Conservation (phyloP, 2,888 invertebrate genomes). For the Polietes domitor region DNA sequence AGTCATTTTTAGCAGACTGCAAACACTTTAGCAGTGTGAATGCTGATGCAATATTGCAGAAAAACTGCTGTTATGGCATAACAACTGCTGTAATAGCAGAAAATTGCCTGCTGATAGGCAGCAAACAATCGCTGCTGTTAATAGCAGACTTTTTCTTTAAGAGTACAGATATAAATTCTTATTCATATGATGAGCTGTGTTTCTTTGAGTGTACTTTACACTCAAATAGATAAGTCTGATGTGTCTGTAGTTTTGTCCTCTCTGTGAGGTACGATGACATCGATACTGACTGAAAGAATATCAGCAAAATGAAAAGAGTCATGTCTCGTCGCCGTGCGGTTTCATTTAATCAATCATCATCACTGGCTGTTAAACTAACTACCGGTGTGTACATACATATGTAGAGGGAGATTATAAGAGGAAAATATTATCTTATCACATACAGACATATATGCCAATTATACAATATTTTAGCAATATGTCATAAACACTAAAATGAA, state of each 20-base stretch:
- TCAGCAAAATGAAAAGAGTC: background rate
- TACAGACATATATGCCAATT: background rate
- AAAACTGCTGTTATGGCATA: no score
- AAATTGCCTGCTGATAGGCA: no score
- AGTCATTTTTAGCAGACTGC: no score
- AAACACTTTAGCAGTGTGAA: no score
- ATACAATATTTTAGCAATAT: constrained; percentile 4
- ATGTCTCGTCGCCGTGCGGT: background rate
- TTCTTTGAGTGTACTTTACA: background rate
- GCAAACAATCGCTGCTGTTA: no score
- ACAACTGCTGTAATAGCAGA: no score
- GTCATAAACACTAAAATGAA: background rate
- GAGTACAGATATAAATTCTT: no score
- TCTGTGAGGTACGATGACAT: background rate
- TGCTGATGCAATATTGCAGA: no score
- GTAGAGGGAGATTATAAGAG: background rate
- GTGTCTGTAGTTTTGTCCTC: background rate
- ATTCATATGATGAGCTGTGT: no score
- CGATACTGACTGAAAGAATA: background rate
- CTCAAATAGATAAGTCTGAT: background rate
- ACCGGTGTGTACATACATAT: no score
- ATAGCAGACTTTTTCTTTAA: no score
- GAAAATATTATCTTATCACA: background rate
- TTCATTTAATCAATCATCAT: constrained; percentile 10
- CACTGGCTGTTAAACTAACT: background rate